Percentiles rank a stretch among this genome's conserved stretches.
Evolutionary conservation across 2,888 invertebrate species (phyloP).

Genomic region (Stenodera caucasica): DNA sequence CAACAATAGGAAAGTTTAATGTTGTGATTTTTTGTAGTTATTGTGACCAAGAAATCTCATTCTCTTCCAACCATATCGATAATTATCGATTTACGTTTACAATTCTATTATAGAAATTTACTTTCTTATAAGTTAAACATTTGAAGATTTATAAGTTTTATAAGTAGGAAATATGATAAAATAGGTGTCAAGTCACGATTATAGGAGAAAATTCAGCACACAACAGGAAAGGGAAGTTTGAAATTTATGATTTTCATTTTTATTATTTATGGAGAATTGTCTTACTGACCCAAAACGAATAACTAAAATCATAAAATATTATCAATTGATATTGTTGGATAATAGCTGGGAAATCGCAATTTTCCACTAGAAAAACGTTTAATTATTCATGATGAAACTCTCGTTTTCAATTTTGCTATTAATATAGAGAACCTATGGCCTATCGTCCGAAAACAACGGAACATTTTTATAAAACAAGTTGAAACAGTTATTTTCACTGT

Average conservation of each 20-base stretch:
- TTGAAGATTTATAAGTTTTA: too few species aligned
- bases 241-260: too few species aligned
- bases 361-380: neutral
- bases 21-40: neutral
- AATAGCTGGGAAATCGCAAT: too few species aligned
- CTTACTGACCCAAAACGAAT: slow-evolving; percentile 16
- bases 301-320: too few species aligned
- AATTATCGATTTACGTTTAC: too few species aligned
- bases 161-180: too few species aligned
- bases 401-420: neutral
- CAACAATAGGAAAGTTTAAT: too few species aligned
- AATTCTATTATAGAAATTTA: neutral
- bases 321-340: too few species aligned
- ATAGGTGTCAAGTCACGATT: slow-evolving; percentile 34
- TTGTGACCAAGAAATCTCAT: neutral
- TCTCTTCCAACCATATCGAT: neutral
- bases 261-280: too few species aligned
- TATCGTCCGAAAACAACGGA: neutral
- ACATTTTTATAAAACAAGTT: slow-evolving; percentile 19
- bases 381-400: neutral
- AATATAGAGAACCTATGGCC: neutral
- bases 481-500: slow-evolving; percentile 30
- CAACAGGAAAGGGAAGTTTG: slow-evolving; percentile 32
- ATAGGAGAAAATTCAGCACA: slow-evolving; percentile 31
- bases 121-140: too few species aligned